phyloP scores from a whole-genome alignment of 2,113 vertebrate species.

The Sapayoa aenigma region DNA sequence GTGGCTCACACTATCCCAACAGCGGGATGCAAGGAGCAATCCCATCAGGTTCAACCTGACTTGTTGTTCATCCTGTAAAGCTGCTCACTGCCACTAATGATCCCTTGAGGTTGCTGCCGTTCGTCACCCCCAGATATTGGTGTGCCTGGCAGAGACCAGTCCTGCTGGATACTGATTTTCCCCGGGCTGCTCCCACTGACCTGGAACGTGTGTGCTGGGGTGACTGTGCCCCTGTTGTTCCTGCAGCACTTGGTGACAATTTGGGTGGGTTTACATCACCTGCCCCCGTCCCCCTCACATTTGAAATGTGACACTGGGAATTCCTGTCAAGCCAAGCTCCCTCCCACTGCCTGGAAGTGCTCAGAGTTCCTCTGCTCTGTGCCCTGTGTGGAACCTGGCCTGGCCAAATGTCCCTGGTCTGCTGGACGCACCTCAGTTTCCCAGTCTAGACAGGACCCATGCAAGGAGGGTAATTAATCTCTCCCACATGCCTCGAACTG shows the following conservation, averaged over 20 bases:
- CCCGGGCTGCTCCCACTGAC: neutral
- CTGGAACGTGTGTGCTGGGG: neutral
- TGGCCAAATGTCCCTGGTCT: neutral
- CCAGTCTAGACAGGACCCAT: neutral
- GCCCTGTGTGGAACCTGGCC: neutral
- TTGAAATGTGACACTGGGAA: neutral
- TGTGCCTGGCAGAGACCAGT: neutral
- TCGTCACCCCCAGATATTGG: neutral
- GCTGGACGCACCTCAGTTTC: neutral
- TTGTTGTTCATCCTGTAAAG: neutral
- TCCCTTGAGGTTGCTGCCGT: neutral
- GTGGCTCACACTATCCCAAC: rapidly evolving
- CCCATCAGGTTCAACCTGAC: neutral
- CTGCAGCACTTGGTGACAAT: neutral
- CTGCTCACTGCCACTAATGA: neutral
- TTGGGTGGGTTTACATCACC: neutral
- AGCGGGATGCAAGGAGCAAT: neutral
- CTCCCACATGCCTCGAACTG: neutral
- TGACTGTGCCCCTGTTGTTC: neutral
- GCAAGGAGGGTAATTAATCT: neutral
- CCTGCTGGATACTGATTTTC: neutral
- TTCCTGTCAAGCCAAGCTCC: neutral
- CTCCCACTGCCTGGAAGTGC: neutral
- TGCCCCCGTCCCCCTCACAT: neutral
- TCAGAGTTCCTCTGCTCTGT: neutral